phyloP scores from a whole-genome alignment of 2,888 invertebrate species.

The Macropis europaea region DNA sequence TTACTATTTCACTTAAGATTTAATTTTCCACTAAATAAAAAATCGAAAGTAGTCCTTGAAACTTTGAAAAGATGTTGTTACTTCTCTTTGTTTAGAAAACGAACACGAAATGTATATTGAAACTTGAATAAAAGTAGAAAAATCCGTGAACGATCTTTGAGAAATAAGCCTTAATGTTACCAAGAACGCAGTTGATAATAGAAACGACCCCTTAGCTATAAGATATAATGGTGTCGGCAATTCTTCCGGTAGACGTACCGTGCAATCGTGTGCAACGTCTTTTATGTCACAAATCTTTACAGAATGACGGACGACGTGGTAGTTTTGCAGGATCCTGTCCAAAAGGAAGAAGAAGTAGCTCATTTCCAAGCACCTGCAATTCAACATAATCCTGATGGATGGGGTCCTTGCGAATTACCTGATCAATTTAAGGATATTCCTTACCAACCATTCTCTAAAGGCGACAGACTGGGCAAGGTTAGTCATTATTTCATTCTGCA shows the following conservation, averaged over 20 bases:
- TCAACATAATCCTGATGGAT: conserved; percentile 93
- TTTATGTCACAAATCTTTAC: background rate
- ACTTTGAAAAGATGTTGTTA: too few species aligned
- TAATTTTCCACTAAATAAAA: too few species aligned
- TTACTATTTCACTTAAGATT: too few species aligned
- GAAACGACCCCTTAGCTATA: too few species aligned
- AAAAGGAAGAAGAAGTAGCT: conserved; percentile 82
- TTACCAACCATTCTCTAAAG: conserved; percentile 99
- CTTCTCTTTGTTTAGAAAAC: too few species aligned
- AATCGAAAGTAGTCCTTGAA: too few species aligned
- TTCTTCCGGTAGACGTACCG: conserved; percentile 23
- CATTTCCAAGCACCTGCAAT: conserved; percentile 88
- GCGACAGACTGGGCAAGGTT: conserved; percentile 98
- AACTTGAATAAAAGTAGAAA: too few species aligned
- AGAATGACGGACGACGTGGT: conserved; percentile 60
- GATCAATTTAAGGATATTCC: conserved; percentile 98
- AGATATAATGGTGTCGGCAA: conserved; percentile 32
- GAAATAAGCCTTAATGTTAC: too few species aligned
- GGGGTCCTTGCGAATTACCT: conserved; percentile 98
- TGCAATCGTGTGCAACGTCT: conserved; percentile 5
- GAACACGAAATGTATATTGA: too few species aligned
- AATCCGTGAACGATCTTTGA: too few species aligned
- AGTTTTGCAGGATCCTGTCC: conserved; percentile 41
- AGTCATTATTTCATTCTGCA: conserved; percentile 4
- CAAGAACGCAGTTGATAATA: too few species aligned